Evolutionary conservation across 2,888 invertebrate species (phyloP).

Genomic region (Trachelus stipa): DNA sequence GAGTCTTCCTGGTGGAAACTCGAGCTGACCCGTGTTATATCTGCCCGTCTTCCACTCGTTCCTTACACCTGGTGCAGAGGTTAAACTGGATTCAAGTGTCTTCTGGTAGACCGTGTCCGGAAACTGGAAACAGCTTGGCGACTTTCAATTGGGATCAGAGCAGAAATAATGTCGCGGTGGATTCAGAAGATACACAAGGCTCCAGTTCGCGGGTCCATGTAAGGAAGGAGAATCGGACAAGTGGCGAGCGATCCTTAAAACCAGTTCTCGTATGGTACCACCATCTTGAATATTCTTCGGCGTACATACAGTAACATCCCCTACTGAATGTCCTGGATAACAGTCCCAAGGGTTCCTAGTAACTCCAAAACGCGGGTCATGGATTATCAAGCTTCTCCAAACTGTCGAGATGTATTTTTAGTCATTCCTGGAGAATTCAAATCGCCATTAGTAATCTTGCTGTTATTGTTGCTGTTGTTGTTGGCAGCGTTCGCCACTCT

Average conservation of each 20-base stretch:
- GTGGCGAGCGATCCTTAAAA: neutral
- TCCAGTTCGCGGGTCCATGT: neutral
- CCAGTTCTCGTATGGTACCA: neutral
- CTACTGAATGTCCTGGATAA: neutral
- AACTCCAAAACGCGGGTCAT: neutral
- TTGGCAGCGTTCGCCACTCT: neutral
- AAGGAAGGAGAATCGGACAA: neutral
- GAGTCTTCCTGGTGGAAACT: neutral
- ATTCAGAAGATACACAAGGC: neutral
- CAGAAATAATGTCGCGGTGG: neutral
- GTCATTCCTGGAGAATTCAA: neutral
- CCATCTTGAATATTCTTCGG: neutral
- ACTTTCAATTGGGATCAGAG: neutral
- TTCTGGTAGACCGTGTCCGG: neutral
- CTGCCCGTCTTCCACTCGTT: neutral
- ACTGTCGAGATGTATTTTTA: neutral
- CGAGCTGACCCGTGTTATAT: neutral
- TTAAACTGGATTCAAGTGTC: conserved; percentile 5
- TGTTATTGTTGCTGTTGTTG: neutral
- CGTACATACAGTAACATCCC: neutral
- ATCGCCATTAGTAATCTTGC: neutral
- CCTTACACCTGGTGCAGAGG: conserved; percentile 1
- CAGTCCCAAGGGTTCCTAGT: neutral
- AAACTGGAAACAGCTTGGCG: neutral
- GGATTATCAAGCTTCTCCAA: neutral